Base-by-base conservation (phyloP, 2,113 vertebrate species). In the Pheucticus melanocephalus region DNA sequence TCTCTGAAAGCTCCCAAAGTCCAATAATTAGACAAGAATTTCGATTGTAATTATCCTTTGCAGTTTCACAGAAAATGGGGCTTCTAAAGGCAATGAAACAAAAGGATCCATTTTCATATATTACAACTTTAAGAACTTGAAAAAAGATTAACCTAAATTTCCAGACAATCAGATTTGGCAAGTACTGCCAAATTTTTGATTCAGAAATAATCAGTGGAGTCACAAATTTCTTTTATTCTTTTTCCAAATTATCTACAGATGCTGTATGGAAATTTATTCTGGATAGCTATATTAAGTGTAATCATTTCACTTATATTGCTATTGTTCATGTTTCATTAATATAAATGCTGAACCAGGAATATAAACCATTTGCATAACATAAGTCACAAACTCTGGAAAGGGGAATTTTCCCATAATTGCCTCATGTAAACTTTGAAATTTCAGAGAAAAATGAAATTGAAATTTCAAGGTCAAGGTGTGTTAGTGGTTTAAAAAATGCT, bases 261-360 rank as follows among this genome's bases (percentile, higher is more conserved):
- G 92, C 9, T 95, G 13, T 56, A 85, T 50, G 39, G 57, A 97
- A 95, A 95, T 95, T 70, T 83, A 83, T 82, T 96, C 89, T 91
- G 71, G 95, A 96, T 90, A 92, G 39, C 65, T 88, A 95, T 61
- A 95, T 89, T 94, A 97, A 94, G 51, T 94, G 63, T 47, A 69
- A 90, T 82, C 94, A 97, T 95, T 93, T 97, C 92, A 95, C 42
- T 93, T 94, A 88, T 60, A 95, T 89, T 57, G 68, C 77, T 94
- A 84, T 83, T 64, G 12, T 94, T 97, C 91, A 77, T 96, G 90
- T 96, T 88, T 95, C 96, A 96, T 97, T 96, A 97, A 94, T 51
- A 82, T 86, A 97, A 97, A 88, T 87, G 69, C 39, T 64, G 86
- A 91, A 48, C 7, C 63, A 84, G 76, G 68, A 96, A 85, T 75